phyloP scores from a whole-genome alignment of 2,113 vertebrate genomes.

The Orthonyx spaldingii region DNA sequence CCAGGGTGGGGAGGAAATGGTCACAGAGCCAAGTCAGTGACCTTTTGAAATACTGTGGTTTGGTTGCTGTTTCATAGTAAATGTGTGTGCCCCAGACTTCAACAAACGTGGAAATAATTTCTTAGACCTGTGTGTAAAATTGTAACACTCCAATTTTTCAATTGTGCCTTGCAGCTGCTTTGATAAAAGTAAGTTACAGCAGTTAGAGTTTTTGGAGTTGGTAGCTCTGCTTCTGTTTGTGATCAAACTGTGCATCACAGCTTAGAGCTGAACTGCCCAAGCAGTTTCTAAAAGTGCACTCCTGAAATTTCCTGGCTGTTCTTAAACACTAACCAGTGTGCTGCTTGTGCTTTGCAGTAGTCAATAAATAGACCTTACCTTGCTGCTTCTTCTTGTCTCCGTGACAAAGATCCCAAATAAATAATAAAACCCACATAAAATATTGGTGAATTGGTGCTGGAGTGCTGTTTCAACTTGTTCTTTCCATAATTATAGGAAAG shows the following conservation, averaged over 20 bases:
- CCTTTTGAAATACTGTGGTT: not conserved
- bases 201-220: not conserved
- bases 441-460: not conserved
- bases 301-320: not conserved
- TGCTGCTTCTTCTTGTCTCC: not conserved
- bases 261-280: not conserved
- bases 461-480: not conserved
- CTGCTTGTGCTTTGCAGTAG: not conserved
- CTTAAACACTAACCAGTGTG: not conserved
- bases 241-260: not conserved
- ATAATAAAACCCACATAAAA: not conserved
- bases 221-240: not conserved
- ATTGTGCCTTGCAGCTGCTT: not conserved
- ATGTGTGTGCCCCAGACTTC: not conserved
- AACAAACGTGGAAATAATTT: not conserved
- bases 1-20: slow-evolving; percentile 33
- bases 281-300: not conserved
- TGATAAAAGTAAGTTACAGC: not conserved
- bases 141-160: not conserved
- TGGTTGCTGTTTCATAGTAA: not conserved
- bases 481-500: not conserved
- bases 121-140: not conserved
- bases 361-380: not conserved
- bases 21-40: not conserved
- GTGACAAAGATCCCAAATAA: not conserved